Base-by-base conservation (phyloP, 2,113 vertebrate species). In the Heterocephalus glaber region DNA sequence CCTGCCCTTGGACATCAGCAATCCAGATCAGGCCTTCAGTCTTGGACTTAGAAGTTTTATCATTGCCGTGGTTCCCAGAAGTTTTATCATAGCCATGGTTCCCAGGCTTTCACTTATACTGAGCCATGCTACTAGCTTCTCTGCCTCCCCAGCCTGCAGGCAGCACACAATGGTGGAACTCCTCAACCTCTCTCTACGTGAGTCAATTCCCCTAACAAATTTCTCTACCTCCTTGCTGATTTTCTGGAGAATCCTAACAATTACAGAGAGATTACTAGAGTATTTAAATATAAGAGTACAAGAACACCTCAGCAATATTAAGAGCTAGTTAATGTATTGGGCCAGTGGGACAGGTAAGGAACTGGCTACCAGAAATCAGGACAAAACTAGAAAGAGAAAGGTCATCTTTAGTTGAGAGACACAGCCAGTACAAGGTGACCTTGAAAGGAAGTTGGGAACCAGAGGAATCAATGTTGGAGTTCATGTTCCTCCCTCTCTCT, bases 301-400 rank as follows among this genome's bases (percentile, higher is more conserved):
- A 16, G 24, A 94, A 92, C 60, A 70, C 10, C 35, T 63, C 61
- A 70, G 44, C 30, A 47, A 65, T 20, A 90, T 14, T 65, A 79
- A 30, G 0, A 61, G 4, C 26, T 44, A 52, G 28, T 66, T 26
- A 96, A 38, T 13, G 77, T 28, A 44, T 38, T 30, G n/a, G 38
- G 26, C 20, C 68, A 79, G 70, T 58, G 60, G 87, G 3, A 65
- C 49, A 79, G 22, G 7, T 60, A 54, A 86, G 8, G 35, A 54
- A 58, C 41, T 26, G 1, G 60, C 72, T 81, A n/a, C 19, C 49
- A 13, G 52, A 66, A 94, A 90, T 60, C n/a, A 83, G 41, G 54
- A 95, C 35, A 82, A 52, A 89, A 89, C 13, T 86, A n/a, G 47
- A 58, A 44, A 90, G 16, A n/a, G 47, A 58, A 44, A 90, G 16